Evolutionary conservation across 2,888 invertebrate genomes (phyloP), one percentile per base, ranked within the genome.

Genomic region (Phragmatobia fuliginosa): DNA sequence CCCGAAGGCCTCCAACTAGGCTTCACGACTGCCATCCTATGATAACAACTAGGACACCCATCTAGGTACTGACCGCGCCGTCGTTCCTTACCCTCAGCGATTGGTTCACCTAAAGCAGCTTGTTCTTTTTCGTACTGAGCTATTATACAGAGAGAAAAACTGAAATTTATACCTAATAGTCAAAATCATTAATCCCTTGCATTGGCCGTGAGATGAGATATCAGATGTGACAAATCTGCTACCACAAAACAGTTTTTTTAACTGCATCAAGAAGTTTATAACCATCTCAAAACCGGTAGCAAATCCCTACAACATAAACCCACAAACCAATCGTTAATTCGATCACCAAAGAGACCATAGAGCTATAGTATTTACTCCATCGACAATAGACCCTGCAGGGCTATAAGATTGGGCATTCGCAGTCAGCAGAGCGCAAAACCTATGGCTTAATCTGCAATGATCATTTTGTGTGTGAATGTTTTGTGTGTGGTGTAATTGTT

Each of bases 391-490:
- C 52, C 60, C 58, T 70, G 33, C 66, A 70, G 68, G 63, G 28
- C 41, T 41, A 65, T 71, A 68, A 73, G 70, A 73, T 71, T 71
- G 82, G 81, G 87, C 85, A 90, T 93, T 92, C 90, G 88, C 85
- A 86, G 85, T 85, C 91, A 85, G 88, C 87, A 87, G 90, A 89
- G 92, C 92, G 91, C 84, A 87, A 90, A 87, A 90, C 85, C 85
- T 88, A 87, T 56, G 82, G 78, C 85, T 87, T 92, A 92, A 92
- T 92, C 91, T 90, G 87, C 79, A 88, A 86, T 91, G 91, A 91
- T 92, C 90, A 90, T 91, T 92, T 91, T 79, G 71, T 76, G 68
- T 71, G 71, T 82, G 81, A 78, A 82, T 71, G 67, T 71, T 52
- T 78, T 38, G n/a, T 16, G n/a, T 16, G 74, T 70, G 63, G 78